These are phyloP conservation scores for Ictidomys tridecemlineatus DNA, from an alignment of 2,113 vertebrate species.

Conservation along the genomic window DNA sequence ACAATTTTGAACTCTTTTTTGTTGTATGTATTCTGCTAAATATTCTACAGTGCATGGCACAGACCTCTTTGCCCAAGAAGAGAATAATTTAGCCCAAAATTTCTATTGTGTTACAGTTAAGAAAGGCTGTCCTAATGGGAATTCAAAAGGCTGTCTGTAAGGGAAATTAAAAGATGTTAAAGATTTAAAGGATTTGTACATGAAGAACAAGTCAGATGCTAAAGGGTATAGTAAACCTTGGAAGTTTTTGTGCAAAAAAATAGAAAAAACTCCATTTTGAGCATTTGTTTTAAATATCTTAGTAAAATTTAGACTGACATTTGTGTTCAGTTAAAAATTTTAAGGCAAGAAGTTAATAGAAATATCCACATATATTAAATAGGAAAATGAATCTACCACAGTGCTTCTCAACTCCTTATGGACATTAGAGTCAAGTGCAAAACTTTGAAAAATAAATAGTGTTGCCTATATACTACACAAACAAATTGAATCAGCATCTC, in stretches of 20 bases:
- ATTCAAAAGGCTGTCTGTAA: neutral
- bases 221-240: neutral
- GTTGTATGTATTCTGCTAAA: neutral
- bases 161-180: neutral
- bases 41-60: neutral
- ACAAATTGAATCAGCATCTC: neutral
- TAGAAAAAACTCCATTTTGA: neutral
- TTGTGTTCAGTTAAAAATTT: neutral
- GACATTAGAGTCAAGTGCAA: neutral
- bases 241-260: neutral
- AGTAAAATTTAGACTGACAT: neutral
- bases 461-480: neutral
- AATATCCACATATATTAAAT: neutral
- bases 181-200: neutral
- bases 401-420: neutral
- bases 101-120: neutral
- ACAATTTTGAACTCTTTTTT: neutral
- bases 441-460: neutral
- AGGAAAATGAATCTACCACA: neutral
- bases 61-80: neutral
- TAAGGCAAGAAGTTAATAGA: neutral
- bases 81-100: neutral
- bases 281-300: neutral
- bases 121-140: neutral
- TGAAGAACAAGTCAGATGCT: neutral